Evolutionary conservation across 2,888 invertebrate species (phyloP), one percentile per base, ranked within the genome.

Genomic region (Phalera bucephala): DNA sequence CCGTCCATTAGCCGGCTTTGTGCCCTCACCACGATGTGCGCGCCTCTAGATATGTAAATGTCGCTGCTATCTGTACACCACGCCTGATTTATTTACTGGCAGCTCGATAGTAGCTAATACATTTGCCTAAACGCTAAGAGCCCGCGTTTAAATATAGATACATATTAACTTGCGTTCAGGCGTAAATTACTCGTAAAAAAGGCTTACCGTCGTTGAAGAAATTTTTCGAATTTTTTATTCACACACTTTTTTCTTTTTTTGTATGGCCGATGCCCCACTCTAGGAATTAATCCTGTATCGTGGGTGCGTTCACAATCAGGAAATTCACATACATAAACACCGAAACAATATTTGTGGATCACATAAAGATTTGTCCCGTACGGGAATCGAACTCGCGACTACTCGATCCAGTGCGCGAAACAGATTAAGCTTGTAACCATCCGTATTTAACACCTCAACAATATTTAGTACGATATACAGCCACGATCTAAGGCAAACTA

Each of bases 1-100:
- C 78, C 77, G 68, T 58, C 80, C 77, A 84, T 86, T 85, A 83
- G 72, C 53, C 72, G 72, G 85, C 84, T 85, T 83, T 84, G 84
- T 81, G 72, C 69, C 63, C 56, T 54, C 55, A 43, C 49, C 63
- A 63, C 66, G 71, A 72, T 67, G 74, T 73, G 72, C 58, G 40
- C 36, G 62, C 64, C 59, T 54, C 73, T 66, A 74, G 81, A 80
- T 82, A 82, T 82, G 80, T 77, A 75, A 81, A 81, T 82, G 72
- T 72, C 63, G 59, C 38, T 45, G 40, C 44, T 46, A 47, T 54
- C 40, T 52, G 48, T 51, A 52, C 45, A 53, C 38, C 36, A 36
- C 33, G 27, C 23, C 31, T 56, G 51, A 58, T 52, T 58, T 58
- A 58, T 56, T 22, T 43, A 59, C 38, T 38, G 40, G 14, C 33